Evolutionary conservation across 30 jellyfish, hydroid and myxozoan genomes (phyloP).

Genomic region (Cassiopea andromeda): DNA sequence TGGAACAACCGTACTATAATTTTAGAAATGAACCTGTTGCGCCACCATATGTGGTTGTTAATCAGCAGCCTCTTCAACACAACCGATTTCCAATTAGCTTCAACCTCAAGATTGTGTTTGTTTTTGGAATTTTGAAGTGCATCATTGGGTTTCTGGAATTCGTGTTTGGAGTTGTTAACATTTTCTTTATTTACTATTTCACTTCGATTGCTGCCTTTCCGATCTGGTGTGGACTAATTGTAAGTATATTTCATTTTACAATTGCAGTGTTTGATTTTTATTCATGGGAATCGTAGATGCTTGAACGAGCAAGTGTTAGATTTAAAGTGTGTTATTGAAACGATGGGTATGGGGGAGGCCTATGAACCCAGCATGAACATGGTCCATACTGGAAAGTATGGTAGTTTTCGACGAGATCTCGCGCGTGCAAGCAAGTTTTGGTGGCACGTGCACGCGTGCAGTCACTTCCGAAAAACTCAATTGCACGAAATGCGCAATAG

Average conservation of each 20-base stretch:
- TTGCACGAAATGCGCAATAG: too few relatives aligned
- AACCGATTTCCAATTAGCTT: neutral
- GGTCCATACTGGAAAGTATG: too few relatives aligned
- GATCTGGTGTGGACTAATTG: constrained; percentile 31
- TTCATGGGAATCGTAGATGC: neutral
- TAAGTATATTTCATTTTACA: constrained; percentile 1
- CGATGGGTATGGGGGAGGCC: too few relatives aligned
- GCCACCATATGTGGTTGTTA: neutral
- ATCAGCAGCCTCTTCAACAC: neutral
- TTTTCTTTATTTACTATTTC: neutral
- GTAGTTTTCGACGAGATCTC: too few relatives aligned
- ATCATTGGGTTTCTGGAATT: neutral
- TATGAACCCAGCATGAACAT: too few relatives aligned
- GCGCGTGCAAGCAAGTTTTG: too few relatives aligned
- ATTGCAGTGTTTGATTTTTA: neutral
- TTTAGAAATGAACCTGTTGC: neutral
- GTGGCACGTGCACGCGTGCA: too few relatives aligned
- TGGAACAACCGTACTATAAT: neutral
- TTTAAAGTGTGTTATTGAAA: neutral
- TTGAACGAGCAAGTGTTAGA: neutral
- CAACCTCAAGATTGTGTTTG: neutral
- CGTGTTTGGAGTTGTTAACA: constrained; percentile 10
- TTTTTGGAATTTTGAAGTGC: neutral
- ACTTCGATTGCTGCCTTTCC: constrained; percentile 30
- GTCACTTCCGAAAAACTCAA: too few relatives aligned